These are phyloP conservation scores for Oryzias melastigma DNA, from an alignment of 2,113 vertebrate species.

Conservation along the genomic window DNA sequence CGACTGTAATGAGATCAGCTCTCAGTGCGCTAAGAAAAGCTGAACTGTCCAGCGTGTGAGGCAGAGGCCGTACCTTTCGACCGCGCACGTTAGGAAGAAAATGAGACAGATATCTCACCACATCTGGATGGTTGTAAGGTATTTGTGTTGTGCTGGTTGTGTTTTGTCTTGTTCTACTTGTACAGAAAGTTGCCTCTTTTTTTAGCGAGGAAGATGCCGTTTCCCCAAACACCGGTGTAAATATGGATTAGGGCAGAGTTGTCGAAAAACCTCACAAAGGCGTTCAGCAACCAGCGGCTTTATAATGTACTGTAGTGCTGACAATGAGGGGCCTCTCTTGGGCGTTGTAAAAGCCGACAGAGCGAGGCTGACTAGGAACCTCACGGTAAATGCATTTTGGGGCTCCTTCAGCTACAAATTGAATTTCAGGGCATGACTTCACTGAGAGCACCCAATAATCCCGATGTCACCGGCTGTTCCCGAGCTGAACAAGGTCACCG, in stretches of 20 bases:
- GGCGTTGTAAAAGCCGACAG: slow-evolving; percentile 44
- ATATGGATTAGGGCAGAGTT: slow-evolving; percentile 1
- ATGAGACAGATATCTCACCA: too few relatives aligned
- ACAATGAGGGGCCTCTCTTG: slow-evolving; percentile 50
- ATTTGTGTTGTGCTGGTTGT: too few relatives aligned
- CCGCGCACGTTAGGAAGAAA: too few relatives aligned
- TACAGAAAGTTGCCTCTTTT: too few relatives aligned
- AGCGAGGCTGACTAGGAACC: slow-evolving; percentile 34
- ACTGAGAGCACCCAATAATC: slow-evolving; percentile 73
- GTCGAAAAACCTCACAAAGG: slow-evolving; percentile 20
- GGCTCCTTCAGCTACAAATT: slow-evolving; percentile 61
- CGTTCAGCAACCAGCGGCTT: slow-evolving; percentile 23
- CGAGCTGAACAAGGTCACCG: slow-evolving; percentile 65
- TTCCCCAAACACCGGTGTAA: not conserved
- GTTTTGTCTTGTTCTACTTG: too few relatives aligned
- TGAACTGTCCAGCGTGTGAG: too few relatives aligned
- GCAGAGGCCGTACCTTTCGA: too few relatives aligned
- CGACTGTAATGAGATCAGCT: not conserved
- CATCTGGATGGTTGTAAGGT: too few relatives aligned
- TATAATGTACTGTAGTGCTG: slow-evolving; percentile 34
- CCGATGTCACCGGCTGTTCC: slow-evolving; percentile 48
- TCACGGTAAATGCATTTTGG: slow-evolving; percentile 50
- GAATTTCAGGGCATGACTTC: slow-evolving; percentile 64
- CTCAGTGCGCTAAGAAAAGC: not conserved
- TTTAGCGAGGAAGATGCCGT: not conserved